These are phyloP conservation scores for Microcebus lehilahytsara DNA, from an alignment of 2,113 vertebrate species.

Conservation along the genomic window DNA sequence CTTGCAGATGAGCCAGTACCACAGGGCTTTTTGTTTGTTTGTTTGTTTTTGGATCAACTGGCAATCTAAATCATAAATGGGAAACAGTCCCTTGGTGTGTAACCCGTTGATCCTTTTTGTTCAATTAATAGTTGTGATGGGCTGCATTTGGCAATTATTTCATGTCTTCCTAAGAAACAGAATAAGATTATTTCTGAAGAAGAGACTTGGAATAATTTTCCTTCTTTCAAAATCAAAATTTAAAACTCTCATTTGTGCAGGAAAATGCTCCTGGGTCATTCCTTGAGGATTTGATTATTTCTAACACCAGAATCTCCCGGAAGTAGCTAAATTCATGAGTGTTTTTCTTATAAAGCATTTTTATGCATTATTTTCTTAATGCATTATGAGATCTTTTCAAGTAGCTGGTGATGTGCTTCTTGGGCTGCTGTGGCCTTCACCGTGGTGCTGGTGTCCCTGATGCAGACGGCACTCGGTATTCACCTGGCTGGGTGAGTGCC, in stretches of 20 bases:
- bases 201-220: slow-evolving; percentile 25
- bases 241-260: not conserved
- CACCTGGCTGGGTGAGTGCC: rapidly evolving
- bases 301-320: not conserved
- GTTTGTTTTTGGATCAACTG: not conserved
- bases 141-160: not conserved
- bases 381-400: not conserved
- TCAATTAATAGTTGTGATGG: not conserved
- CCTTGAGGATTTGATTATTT: not conserved
- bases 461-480: not conserved
- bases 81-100: not conserved
- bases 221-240: slow-evolving; percentile 31
- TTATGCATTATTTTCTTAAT: not conserved
- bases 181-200: slow-evolving; percentile 39
- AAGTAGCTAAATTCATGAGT: not conserved
- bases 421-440: not conserved
- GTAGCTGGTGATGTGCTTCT: not conserved
- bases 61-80: not conserved
- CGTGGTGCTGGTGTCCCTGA: not conserved
- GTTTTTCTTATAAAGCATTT: not conserved
- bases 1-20: slow-evolving; percentile 4
- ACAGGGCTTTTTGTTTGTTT: not conserved
- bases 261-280: not conserved
- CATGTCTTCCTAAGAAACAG: not conserved
- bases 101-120: not conserved